Conservation (phyloP, 2,888 invertebrate genomes). For the Pecten maximus region DNA sequence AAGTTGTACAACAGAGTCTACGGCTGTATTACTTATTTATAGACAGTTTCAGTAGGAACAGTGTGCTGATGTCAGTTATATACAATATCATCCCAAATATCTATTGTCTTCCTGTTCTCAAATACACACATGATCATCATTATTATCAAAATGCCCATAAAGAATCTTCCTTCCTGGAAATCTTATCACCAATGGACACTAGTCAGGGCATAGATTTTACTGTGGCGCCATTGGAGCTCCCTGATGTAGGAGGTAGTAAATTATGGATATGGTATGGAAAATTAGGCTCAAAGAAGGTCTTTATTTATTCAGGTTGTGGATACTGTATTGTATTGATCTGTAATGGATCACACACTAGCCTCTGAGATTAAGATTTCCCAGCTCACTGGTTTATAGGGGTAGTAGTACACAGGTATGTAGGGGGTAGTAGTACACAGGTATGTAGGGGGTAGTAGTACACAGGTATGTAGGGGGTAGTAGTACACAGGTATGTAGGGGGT, state of each 20-base stretch:
- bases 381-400: neutral
- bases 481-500: neutral
- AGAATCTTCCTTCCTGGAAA: neutral
- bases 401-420: neutral
- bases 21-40: neutral
- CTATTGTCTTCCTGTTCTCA: neutral
- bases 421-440: neutral
- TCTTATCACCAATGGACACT: neutral
- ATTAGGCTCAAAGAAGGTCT: neutral
- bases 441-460: neutral
- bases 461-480: neutral
- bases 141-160: neutral
- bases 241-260: neutral
- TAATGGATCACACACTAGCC: neutral
- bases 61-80: neutral
- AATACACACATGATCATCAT: neutral
- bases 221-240: neutral
- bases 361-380: neutral
- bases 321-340: conserved; percentile 19
- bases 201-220: neutral
- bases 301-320: neutral
- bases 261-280: conserved; percentile 17
- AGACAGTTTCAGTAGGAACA: neutral
- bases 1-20: neutral
- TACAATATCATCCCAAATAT: neutral